phyloP scores from a whole-genome alignment of 2,113 vertebrate species.

The Noctilio leporinus region DNA sequence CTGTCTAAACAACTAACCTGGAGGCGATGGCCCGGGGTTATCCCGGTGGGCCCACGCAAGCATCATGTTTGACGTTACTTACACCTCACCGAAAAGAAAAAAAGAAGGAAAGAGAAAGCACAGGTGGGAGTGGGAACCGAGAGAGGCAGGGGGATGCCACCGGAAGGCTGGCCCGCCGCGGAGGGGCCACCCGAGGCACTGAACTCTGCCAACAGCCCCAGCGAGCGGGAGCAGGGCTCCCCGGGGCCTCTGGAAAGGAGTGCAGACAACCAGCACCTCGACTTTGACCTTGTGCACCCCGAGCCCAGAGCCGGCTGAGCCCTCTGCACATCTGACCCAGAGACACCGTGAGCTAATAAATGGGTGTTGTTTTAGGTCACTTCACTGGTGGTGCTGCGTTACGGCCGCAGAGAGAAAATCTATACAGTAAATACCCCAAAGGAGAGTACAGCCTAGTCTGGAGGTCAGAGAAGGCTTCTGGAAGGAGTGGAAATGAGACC shows the following conservation, averaged over 20 bases:
- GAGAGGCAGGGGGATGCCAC: neutral
- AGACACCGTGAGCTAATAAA: accelerated
- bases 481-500: neutral
- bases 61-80: neutral
- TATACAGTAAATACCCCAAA: accelerated
- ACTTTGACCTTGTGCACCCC: neutral
- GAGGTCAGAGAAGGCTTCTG: neutral
- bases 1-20: neutral
- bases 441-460: neutral
- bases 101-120: too few relatives aligned
- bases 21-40: too few relatives aligned
- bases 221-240: neutral
- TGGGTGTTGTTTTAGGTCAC: too few relatives aligned
- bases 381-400: accelerated
- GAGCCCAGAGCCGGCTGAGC: neutral
- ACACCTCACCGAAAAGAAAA: neutral
- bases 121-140: neutral
- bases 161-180: neutral
- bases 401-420: neutral
- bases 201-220: neutral
- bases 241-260: neutral
- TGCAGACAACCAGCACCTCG: too few relatives aligned
- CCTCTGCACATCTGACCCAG: neutral
- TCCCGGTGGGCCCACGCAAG: accelerated
- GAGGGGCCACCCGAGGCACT: neutral